Evolutionary conservation across 2,797 vertebrate species (phyloP), one percentile per base, ranked within the genome.

Genomic region (Ispidina picta): DNA sequence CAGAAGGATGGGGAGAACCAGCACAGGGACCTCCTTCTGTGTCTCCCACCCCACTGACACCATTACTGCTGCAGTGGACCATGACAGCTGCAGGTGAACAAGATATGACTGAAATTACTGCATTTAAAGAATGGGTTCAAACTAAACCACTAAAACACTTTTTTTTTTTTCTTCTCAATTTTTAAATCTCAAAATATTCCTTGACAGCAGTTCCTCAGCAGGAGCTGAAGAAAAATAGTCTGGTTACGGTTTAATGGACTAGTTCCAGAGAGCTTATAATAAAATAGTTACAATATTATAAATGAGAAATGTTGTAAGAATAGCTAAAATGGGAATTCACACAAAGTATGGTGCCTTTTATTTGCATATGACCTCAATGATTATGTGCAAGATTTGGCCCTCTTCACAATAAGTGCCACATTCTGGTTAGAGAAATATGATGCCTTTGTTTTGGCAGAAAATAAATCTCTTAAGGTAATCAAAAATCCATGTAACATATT

Each of bases 381-480:
- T 97, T 96, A 97, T 95, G 97, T 97, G 97, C 90, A 93, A 97
- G 92, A 94, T 92, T 96, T 97, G 97, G 97, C 96, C 37, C 16
- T 89, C 82, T 56, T 83, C 76, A 84, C 62, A 81, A 23, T 83
- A 88, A 96, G 80, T 96, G 97, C 90, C 93, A 95, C 52, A 90
- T 91, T 94, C 88, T 93, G 79, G 85, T 90, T 95, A 87, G 75
- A 92, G 90, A 92, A 97, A 96, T 52, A 79, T 0, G 78, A 91
- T 92, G 92, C 90, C 90, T 96, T 95, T 91, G 94, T 93, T 94
- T 91, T 94, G 92, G 90, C 92, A 94, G 95, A 92, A 96, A 96
- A 94, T 95, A 94, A 95, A 96, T 94, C 92, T 94, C 79, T 91
- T 55, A 88, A 93, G 81, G 83, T 88, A 95, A 94, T 95, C 86